These are phyloP conservation scores for Conus betulinus DNA, from an alignment of 1,140 invertebrate species.

Conservation along the genomic window DNA sequence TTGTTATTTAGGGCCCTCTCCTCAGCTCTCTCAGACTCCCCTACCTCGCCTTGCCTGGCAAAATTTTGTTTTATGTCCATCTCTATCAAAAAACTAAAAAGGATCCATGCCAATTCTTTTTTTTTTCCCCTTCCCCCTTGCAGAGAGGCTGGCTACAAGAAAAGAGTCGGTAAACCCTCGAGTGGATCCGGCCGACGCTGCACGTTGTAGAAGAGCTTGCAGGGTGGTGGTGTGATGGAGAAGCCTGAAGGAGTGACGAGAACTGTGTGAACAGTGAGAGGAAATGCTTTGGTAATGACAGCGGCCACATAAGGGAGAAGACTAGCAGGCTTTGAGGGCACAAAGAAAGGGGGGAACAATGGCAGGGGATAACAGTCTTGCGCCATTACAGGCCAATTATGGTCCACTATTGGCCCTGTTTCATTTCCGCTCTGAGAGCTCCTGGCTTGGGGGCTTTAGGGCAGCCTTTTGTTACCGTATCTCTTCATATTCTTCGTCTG, in stretches of 20 bases:
- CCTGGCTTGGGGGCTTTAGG: too few species aligned
- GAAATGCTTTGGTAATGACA: conserved; percentile 10
- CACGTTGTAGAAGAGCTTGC: background rate
- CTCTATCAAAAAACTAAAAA: background rate
- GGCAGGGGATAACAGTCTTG: background rate
- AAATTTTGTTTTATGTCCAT: conserved; percentile 6
- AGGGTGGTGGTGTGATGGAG: too few species aligned
- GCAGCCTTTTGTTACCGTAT: background rate
- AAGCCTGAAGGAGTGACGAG: background rate
- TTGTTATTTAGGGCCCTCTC: background rate
- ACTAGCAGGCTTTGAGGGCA: conserved; percentile 16
- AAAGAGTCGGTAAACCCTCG: background rate
- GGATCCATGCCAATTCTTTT: too few species aligned
- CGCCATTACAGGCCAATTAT: conserved; percentile 26
- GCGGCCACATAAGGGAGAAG: background rate
- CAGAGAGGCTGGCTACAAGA: background rate
- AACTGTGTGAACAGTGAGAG: background rate
- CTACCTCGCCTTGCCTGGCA: background rate
- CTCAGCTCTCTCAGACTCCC: background rate
- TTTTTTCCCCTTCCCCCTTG: background rate
- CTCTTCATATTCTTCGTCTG: background rate
- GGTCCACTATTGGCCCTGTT: background rate
- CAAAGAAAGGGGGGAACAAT: conserved; percentile 16
- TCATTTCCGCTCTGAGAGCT: background rate
- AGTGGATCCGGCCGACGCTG: background rate